A percentile compares a stretch with the other conserved stretches of the same genome.
Evolutionary conservation across 2,113 vertebrate species (phyloP).

Genomic region (Erythrocercus mccallii): DNA sequence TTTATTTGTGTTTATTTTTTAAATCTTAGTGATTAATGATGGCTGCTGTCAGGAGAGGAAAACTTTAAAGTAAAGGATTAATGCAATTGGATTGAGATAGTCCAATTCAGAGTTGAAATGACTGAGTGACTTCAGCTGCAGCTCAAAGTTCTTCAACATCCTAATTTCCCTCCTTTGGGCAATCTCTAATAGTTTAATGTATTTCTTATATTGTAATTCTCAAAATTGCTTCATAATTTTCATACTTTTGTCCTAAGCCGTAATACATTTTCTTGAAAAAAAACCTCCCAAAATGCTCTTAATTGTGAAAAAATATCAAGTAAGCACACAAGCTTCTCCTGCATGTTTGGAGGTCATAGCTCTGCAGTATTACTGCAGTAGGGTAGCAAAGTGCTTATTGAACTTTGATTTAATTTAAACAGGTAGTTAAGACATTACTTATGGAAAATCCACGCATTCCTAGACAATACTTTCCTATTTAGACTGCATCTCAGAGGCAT

Average conservation of each 20-base stretch:
- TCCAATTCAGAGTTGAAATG: neutral
- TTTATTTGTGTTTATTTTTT: neutral
- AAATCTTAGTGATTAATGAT: neutral
- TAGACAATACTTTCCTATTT: neutral
- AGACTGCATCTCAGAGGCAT: neutral
- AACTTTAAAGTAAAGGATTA: neutral
- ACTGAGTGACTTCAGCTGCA: neutral
- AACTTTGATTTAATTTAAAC: neutral
- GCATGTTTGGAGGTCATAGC: neutral
- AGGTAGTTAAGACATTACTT: neutral
- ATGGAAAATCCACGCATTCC: neutral
- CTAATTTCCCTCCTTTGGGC: neutral
- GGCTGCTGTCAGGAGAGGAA: neutral
- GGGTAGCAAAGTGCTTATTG: neutral
- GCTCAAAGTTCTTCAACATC: neutral
- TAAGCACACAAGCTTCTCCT: rapidly evolving
- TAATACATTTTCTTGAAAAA: neutral
- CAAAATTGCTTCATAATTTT: neutral
- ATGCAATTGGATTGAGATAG: neutral
- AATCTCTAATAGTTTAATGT: neutral
- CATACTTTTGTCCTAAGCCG: neutral
- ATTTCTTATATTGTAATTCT: neutral
- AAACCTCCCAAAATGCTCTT: neutral
- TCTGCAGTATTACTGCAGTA: neutral
- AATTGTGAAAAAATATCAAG: neutral